Base-by-base conservation (phyloP, 2,888 invertebrate genomes). In the Drosophila subsilvestris region DNA sequence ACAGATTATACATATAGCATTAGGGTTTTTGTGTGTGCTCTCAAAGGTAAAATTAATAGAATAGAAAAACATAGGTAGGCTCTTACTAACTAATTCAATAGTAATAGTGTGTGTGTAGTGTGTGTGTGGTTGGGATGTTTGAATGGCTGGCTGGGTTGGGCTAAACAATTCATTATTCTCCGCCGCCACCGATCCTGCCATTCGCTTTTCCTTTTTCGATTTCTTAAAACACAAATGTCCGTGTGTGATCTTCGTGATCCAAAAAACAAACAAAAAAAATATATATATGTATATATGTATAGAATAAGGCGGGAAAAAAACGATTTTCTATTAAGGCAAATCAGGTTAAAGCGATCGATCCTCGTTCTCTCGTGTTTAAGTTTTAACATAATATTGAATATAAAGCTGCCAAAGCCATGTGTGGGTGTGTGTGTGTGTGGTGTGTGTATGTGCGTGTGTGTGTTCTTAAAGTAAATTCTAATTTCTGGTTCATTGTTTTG, bases 311-410 rank as follows among this genome's bases (percentile, higher is more conserved):
- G 37, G 53, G 53, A 58, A 44, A 60, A 22, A 57, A 59, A 72
- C 72, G 65, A 73, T 78, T 81, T 78, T 80, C 80, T 86, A 80
- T 67, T 81, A 86, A 86, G 84, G 86, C 84, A 86, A 86, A 83
- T 78, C 63, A 86, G 70, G 78, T 80, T 69, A 57, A 63, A 73
- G 75, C 49, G 51, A 17, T 6, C 54, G 50, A 77, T 58, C 27
- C 32, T 25, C 18, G 44, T 47, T 22, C 48, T 25, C 43, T 43
- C 17, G 14, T 18, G 10, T 22, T 49, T 67, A 25, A 66, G 71
- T 62, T 70, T 61, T 62, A 81, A 79, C 58, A 70, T 72, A 72
- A 79, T 14, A 37, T 37, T 37, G 37, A 37, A 37, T 65, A 75
- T 77, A 82, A 85, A 75, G 70, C 75, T 78, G 83, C 78, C 71